Base-by-base conservation (phyloP, 2,113 vertebrate species). In the Corythornis cristatus region DNA sequence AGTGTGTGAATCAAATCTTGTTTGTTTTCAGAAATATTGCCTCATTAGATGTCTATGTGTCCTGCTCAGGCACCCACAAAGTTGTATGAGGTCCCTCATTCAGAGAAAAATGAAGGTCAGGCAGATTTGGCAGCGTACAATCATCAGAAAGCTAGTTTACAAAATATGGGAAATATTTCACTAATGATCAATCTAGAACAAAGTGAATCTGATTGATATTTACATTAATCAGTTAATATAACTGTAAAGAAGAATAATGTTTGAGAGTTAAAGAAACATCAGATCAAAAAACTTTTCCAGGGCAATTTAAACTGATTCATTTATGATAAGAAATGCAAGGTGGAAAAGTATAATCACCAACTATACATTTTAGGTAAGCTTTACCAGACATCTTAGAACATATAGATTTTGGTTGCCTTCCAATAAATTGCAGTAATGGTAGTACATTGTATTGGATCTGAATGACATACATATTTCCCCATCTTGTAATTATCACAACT, bases 11-110 rank as follows among this genome's bases (percentile, higher is more conserved):
- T 46, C n/a, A 93, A 94, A 88, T 65, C 25, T 70, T 89, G 18
- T 78, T 94, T 89, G 31, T 86, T 92, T 95, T 95, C 87, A 83
- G 58, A 94, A 92, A 50, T 74, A 26, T 87, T 74, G 76, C 79
- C 53, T 92, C 42, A 57, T 87, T 72, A 75, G 43, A 77, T 91
- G 29, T 86, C 72, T 76, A 48, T 28, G 12, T 84, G 50, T 62
- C 87, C 53, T 86, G 46, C 62, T 89, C 29, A 90, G 45, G 57
- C 28, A 83, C 8, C 12, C 33, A 78, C 64, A 84, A 91, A 64
- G 61, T 77, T 53, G 43, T 23, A 64, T 19, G 33, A 91, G 46
- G 53, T 61, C n/a, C 8, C 29, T 80, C 28, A 46, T 68, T 58
- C 65, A 88, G 48, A 84, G 28, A 77, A 91, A 82, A 18, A 66